Percentiles rank a stretch among this genome's conserved stretches.
These are phyloP conservation scores for Zaprionus bogoriensis DNA, from an alignment of 2,888 invertebrate genomes.

Conservation along the genomic window DNA sequence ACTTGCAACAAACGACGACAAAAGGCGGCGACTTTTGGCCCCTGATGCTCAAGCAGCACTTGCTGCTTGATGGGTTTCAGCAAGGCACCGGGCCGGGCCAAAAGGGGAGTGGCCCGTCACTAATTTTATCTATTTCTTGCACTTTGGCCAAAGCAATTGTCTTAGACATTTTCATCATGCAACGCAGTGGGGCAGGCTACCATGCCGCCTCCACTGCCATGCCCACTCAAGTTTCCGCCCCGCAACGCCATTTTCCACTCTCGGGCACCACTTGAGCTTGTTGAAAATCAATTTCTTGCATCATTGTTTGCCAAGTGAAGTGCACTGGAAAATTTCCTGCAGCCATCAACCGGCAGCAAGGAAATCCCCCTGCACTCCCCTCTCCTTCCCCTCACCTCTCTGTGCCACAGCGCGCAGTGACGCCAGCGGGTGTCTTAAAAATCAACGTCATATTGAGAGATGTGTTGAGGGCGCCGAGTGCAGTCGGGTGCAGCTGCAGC, in stretches of 20 bases:
- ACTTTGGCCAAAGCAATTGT: conserved; percentile 76
- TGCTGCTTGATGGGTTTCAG: not conserved
- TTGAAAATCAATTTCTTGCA: conserved; percentile 81
- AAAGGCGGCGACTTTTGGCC: conserved; percentile 40
- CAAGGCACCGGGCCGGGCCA: not conserved
- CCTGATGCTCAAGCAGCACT: conserved; percentile 35
- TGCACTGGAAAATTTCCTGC: conserved; percentile 79
- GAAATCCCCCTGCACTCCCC: not conserved
- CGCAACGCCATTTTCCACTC: too few relatives aligned
- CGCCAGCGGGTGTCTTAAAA: conserved; percentile 51
- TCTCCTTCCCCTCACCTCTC: not conserved
- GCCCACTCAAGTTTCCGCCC: conserved; percentile 7
- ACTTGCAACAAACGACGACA: conserved; percentile 35
- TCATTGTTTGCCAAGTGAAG: conserved; percentile 81
- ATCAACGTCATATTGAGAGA: conserved; percentile 75
- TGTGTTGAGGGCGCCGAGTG: conserved; percentile 25
- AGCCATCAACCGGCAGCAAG: conserved; percentile 56
- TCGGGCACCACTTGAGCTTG: conserved; percentile 62
- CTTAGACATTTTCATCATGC: conserved; percentile 71
- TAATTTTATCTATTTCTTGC: conserved; percentile 78
- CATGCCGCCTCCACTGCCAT: not conserved
- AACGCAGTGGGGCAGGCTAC: conserved; percentile 21
- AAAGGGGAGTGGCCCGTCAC: conserved; percentile 47
- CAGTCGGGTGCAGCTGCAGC: conserved; percentile 14
- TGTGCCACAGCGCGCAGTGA: not conserved